These are phyloP conservation scores for Ectemnius continuus DNA, from an alignment of 2,888 invertebrate genomes.

Conservation along the genomic window DNA sequence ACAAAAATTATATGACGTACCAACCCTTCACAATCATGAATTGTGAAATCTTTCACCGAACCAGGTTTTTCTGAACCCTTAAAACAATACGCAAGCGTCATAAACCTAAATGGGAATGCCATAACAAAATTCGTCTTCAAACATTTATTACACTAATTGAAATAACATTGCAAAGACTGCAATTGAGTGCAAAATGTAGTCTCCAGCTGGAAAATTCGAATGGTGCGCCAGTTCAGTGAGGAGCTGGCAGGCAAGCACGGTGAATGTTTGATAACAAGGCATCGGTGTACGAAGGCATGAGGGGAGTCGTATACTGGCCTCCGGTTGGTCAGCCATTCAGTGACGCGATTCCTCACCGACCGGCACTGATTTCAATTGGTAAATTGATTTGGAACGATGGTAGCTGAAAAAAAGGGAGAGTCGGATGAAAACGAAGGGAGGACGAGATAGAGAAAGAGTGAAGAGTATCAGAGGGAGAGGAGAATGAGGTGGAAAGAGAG, in stretches of 20 bases:
- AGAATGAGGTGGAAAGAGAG: conserved; percentile 24
- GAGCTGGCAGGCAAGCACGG: conserved; percentile 37
- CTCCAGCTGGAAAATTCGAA: conserved; percentile 45
- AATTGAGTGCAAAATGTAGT: conserved; percentile 33
- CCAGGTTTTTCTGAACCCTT: no score
- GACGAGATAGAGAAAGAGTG: conserved; percentile 17
- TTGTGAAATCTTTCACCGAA: no score
- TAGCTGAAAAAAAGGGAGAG: conserved; percentile 50
- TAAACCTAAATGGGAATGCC: no score
- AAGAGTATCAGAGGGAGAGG: conserved; percentile 26
- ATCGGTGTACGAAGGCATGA: conserved; percentile 35
- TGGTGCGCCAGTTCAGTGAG: conserved; percentile 49
- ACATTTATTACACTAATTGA: not conserved
- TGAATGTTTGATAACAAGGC: conserved; percentile 64
- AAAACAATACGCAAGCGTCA: no score
- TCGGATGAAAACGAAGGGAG: conserved; percentile 24
- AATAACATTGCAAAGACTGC: conserved; percentile 28
- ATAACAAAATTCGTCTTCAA: no score
- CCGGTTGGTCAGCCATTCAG: conserved; percentile 61
- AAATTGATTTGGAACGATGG: conserved; percentile 72
- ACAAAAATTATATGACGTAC: no score
- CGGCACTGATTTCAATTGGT: conserved; percentile 76
- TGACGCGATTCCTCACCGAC: conserved; percentile 59
- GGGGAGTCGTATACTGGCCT: conserved; percentile 53
- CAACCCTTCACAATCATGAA: no score